These are phyloP conservation scores for Plodia interpunctella DNA, from an alignment of 1,140 invertebrate species.

Conservation along the genomic window DNA sequence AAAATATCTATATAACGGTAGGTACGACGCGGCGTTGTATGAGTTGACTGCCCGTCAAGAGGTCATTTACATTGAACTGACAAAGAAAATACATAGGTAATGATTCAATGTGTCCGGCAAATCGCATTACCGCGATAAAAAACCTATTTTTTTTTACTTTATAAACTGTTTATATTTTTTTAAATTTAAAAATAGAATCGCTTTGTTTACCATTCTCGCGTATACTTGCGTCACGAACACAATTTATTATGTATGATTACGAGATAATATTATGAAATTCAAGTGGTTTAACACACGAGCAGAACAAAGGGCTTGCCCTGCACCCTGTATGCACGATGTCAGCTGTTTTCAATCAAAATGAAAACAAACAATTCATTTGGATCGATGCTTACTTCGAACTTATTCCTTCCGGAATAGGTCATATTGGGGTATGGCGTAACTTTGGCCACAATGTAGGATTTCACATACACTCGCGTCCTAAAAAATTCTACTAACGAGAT, in stretches of 20 bases:
- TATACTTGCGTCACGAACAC: conserved; percentile 3
- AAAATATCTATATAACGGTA: conserved; percentile 37
- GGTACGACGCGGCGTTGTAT: conserved; percentile 27
- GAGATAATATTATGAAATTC: conserved; percentile 1
- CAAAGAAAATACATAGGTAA: conserved; percentile 34
- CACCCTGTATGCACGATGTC: conserved; percentile 40
- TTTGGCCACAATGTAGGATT: conserved; percentile 66
- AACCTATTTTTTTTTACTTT: conserved; percentile 1
- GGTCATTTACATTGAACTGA: conserved; percentile 40
- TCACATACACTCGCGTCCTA: conserved; percentile 31
- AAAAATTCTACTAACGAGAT: conserved; percentile 22
- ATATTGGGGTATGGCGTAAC: conserved; percentile 69
- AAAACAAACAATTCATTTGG: conserved; percentile 63
- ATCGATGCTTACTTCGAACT: conserved; percentile 76
- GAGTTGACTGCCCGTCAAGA: conserved; percentile 34
- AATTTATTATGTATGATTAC: conserved; percentile 2
- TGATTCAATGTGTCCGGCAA: conserved; percentile 5
- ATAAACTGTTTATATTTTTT: conserved; percentile 1
- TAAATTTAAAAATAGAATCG: conserved; percentile 14
- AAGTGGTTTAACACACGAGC: conserved; percentile 14
- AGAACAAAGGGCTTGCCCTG: conserved; percentile 41
- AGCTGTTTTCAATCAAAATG: conserved; percentile 65
- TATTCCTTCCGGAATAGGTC: conserved; percentile 78
- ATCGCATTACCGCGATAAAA: conserved; percentile 13
- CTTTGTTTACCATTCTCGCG: conserved; percentile 15